Base-by-base conservation (phyloP, 2,797 vertebrate species). In the Hydrolagus colliei region DNA sequence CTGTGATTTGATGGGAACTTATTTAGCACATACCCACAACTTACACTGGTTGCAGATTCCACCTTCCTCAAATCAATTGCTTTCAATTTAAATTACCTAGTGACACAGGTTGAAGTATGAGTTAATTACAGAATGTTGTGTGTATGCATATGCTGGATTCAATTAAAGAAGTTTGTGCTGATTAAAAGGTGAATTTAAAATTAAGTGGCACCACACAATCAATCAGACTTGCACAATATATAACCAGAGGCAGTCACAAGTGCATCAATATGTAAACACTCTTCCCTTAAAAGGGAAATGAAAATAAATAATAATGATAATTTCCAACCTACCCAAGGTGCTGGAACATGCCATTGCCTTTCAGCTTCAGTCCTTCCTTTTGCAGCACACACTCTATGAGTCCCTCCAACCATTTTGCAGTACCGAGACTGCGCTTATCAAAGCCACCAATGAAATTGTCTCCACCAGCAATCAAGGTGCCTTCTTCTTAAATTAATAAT, bases 91-190 rank as follows among this genome's bases (percentile, higher is more conserved):
- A 62, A 79, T 79, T 79, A 61, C 12, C n/a, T 22, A 4, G 18
- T 77, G 41, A 77, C n/a, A 1, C 9, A 61, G 62, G 18, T 8
- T 13, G n/a, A 79, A 79, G 61, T 63, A 79, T 63, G n/a, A 11
- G 61, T n/a, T 63, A 79, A 79, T 79, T 62, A 52, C 41, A 52
- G 41, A 3, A 9, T 79, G 61, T 79, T 63, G 22, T 27, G 13
- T 63, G 61, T 79, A 27, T 61, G 52, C 76, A 79, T 14, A 22
- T 79, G 61, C 63, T 79, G 59, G n/a, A 62, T 67, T 80, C n/a
- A 80, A 65, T 27, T 65, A 80, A 65, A 80, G 11, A 65, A 80
- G 22, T 80, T 63, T 80, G 27, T 65, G 7, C 13, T 80, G 13
- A 32, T 67, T 27, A 67, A 12, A 16, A 22, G 32, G 62, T 67